These are phyloP conservation scores for Varecia variegata DNA, from an alignment of 2,797 vertebrate genomes.

Conservation along the genomic window DNA sequence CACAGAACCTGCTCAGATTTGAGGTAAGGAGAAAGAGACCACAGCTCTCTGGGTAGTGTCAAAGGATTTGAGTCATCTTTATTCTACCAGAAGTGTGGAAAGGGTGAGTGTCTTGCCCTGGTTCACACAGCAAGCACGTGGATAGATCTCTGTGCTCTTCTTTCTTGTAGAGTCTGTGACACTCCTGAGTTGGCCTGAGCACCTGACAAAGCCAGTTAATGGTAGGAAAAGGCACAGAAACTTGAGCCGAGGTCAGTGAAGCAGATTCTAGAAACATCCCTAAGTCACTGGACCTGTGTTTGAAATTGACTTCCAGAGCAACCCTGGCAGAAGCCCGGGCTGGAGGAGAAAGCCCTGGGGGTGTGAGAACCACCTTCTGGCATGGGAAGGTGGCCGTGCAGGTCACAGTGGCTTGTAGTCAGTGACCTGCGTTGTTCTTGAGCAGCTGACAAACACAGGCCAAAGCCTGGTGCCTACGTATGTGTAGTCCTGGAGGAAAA, in stretches of 20 bases:
- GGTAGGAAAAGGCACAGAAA: background rate
- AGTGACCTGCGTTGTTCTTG: background rate
- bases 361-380: background rate
- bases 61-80: background rate
- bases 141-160: background rate
- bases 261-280: background rate
- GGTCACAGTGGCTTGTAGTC: background rate
- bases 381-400: fast-evolving
- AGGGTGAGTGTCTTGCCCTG: background rate
- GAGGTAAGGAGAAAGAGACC: background rate
- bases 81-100: background rate
- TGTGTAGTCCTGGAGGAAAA: background rate
- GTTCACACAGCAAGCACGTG: background rate
- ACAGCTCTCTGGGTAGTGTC: background rate
- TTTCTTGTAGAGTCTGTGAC: background rate
- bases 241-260: background rate
- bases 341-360: background rate
- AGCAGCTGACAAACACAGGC: background rate
- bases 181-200: background rate
- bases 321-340: background rate
- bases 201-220: background rate
- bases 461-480: background rate
- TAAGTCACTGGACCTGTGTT: background rate
- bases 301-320: background rate
- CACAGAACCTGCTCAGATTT: background rate